A percentile compares a stretch with the other conserved stretches of the same genome.
Evolutionary conservation across 37 sponge, comb jelly and placozoan genomes (phyloP).

Genomic region (Halichondria panicea): DNA sequence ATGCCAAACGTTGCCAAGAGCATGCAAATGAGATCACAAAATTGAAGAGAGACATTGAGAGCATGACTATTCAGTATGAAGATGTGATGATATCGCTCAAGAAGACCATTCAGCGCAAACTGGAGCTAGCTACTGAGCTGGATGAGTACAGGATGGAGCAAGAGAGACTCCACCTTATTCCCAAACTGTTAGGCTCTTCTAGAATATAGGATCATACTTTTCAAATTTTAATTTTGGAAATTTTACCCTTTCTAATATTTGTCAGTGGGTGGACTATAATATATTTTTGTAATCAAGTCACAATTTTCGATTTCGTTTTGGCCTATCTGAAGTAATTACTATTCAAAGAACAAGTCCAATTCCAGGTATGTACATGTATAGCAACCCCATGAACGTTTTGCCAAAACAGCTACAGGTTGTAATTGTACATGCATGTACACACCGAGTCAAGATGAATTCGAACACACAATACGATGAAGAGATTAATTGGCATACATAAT

Average conservation of each 20-base stretch:
- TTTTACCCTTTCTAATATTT: no score
- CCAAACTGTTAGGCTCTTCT: conserved; percentile 36
- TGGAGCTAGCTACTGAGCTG: conserved; percentile 60
- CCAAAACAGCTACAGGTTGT: no score
- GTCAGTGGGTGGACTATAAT: no score
- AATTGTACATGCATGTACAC: no score
- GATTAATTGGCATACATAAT: background rate
- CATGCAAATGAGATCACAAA: conserved; percentile 47
- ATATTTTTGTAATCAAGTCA: no score
- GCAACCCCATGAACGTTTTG: no score
- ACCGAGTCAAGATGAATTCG: no score
- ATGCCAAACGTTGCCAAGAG: conserved; percentile 63
- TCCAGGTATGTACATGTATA: no score
- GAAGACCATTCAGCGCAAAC: conserved; percentile 73
- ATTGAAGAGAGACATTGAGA: conserved; percentile 35
- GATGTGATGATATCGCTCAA: conserved; percentile 57
- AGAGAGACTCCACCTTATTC: conserved; percentile 60
- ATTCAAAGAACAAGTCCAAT: no score
- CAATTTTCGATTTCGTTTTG: no score
- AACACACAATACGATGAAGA: background rate
- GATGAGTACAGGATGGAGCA: conserved; percentile 80
- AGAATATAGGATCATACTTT: conserved; percentile 50
- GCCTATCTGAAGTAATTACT: no score
- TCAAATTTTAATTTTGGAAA: no score
- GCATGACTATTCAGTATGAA: conserved; percentile 27